Percentiles rank a stretch among this genome's conserved stretches.
Evolutionary conservation across 2,888 invertebrate genomes (phyloP).

Genomic region (Philereme transversata): DNA sequence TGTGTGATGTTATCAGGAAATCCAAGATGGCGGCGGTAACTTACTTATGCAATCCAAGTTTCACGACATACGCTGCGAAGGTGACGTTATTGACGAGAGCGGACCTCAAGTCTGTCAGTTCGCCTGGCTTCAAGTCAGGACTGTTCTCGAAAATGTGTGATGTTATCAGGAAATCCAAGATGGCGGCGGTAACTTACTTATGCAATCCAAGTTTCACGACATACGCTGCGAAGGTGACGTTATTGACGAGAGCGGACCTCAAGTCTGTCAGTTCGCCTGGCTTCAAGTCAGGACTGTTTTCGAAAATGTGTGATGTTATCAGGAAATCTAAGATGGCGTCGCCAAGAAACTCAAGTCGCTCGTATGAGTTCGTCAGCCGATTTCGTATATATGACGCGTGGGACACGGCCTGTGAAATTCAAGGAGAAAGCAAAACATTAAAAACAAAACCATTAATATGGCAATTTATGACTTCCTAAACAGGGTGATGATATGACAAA

Average conservation of each 20-base stretch:
- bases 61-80: constrained; percentile 94
- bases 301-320: constrained; percentile 94
- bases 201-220: constrained; percentile 94
- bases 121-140: constrained; percentile 89
- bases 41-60: constrained; percentile 93
- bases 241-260: constrained; percentile 97
- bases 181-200: constrained; percentile 74
- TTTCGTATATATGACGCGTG: constrained; percentile 95
- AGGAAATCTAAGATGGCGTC: constrained; percentile 96
- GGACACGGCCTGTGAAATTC: constrained; percentile 88
- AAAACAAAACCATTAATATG: constrained; percentile 21
- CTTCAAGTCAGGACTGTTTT: constrained; percentile 86
- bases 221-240: constrained; percentile 96
- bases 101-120: constrained; percentile 96
- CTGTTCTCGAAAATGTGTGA: constrained; percentile 92
- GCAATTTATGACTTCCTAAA: no score
- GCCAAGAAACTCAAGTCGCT: constrained; percentile 95
- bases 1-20: no score
- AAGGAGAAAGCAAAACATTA: neutral
- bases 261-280: constrained; percentile 97
- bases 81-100: constrained; percentile 98
- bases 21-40: constrained; percentile 45
- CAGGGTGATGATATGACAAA: no score
- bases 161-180: neutral
- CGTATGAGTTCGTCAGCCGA: constrained; percentile 93